A percentile compares a stretch with the other conserved stretches of the same genome.
Conservation (phyloP, 1,140 invertebrate genomes). For the Hycleus phaleratus region DNA sequence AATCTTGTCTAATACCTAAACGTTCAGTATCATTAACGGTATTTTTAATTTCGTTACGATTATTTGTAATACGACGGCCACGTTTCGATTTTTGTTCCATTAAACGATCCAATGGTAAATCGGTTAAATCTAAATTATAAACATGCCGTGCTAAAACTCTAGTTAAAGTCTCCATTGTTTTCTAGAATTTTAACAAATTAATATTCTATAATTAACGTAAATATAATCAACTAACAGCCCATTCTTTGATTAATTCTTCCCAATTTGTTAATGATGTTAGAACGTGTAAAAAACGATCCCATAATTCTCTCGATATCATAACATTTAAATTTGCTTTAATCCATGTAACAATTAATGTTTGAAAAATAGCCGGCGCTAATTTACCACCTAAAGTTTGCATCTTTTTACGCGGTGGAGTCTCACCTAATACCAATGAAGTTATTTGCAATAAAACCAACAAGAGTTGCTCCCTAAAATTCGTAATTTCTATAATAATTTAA, state of each 20-base stretch:
- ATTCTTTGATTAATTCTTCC: slow-evolving; percentile 93
- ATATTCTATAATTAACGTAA: no score
- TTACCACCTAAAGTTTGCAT: slow-evolving; percentile 71
- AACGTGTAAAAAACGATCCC: slow-evolving; percentile 89
- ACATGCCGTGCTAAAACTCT: slow-evolving; percentile 87
- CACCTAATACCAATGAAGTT: slow-evolving; percentile 80
- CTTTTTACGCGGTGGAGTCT: slow-evolving; percentile 64
- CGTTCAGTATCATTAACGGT: slow-evolving; percentile 14
- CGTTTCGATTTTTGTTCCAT: slow-evolving; percentile 64
- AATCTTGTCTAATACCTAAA: slow-evolving; percentile 29
- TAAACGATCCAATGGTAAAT: slow-evolving; percentile 77
- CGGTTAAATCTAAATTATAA: slow-evolving; percentile 84
- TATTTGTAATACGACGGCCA: slow-evolving; percentile 5
- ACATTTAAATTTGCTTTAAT: slow-evolving; percentile 96
- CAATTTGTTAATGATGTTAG: slow-evolving; percentile 84
- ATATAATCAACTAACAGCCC: slow-evolving; percentile 65
- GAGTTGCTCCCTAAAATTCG: slow-evolving; percentile 65
- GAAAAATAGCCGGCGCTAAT: slow-evolving; percentile 85
- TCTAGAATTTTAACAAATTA: slow-evolving; percentile 47
- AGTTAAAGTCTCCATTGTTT: slow-evolving; percentile 94
- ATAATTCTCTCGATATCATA: slow-evolving; percentile 70
- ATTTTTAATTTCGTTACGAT: slow-evolving; percentile 31
- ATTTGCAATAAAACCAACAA: slow-evolving; percentile 83
- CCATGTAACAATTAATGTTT: slow-evolving; percentile 96
- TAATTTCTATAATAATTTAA: neutral